Evolutionary conservation across 2,888 invertebrate species (phyloP), one percentile per base, ranked within the genome.

Genomic region (Graphium colonna): DNA sequence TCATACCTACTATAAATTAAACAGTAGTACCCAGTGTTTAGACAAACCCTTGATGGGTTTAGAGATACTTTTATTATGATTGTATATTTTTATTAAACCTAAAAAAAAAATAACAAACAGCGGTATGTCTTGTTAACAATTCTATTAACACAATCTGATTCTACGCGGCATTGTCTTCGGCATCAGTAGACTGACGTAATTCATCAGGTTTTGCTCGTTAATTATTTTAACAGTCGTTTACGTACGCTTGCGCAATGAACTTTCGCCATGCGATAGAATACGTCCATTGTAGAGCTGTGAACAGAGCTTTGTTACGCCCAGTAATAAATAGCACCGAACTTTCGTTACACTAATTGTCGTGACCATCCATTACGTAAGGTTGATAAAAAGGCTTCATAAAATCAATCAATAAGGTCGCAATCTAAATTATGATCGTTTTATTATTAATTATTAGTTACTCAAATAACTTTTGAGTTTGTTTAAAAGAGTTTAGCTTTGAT

Each of bases 171-270:
- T 75, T 69, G 63, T 56, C 62, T 60, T 58, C 64, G 63, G 57
- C 59, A 31, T 61, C 68, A 72, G 67, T 61, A 59, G 33, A 18
- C 64, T 80, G 77, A 82, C 73, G 77, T 77, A 84, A 79, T 71
- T 76, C 71, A 81, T 85, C 81, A 83, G 71, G 67, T 74, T 21
- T 72, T 64, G 71, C 67, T 72, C 75, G 86, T 88, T 86, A 86
- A 84, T 88, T 84, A 85, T 78, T 77, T 81, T 83, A 80, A 85
- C 79, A 72, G 77, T 69, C 78, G 73, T 81, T 82, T 78, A 81
- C 72, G 70, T 75, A 71, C 60, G 61, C 65, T 82, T 86, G 67
- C 77, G 75, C 71, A 86, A 87, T 53, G 63, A 73, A 77, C 83
- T 83, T 86, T 85, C 85, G 82, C 81, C 67, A 61, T 56, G 62